Conservation (phyloP, 2,113 vertebrate genomes). For the Campylorhamphus procurvoides region DNA sequence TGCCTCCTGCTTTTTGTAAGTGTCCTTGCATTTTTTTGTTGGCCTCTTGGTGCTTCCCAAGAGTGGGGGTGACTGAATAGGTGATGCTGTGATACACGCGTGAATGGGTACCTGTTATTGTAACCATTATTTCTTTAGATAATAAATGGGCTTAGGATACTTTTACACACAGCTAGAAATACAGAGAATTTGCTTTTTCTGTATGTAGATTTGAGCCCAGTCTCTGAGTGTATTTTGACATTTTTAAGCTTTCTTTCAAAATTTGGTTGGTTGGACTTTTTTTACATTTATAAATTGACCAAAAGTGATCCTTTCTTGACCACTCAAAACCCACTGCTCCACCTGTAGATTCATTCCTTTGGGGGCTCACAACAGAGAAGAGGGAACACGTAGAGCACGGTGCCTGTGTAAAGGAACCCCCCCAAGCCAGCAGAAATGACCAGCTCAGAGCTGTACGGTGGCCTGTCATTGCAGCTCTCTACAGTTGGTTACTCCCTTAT, state of each 20-base stretch:
- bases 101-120: neutral
- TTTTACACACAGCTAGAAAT: neutral
- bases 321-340: neutral
- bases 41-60: neutral
- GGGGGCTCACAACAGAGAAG: neutral
- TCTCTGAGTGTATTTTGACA: neutral
- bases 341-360: neutral
- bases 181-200: neutral
- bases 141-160: neutral
- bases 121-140: neutral
- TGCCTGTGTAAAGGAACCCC: neutral
- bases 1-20: slow-evolving; percentile 92
- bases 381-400: neutral
- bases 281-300: neutral
- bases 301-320: neutral
- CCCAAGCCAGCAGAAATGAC: neutral
- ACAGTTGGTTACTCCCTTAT: neutral
- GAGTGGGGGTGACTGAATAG: neutral
- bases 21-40: neutral
- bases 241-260: neutral
- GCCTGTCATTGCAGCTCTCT: neutral
- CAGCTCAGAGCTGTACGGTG: neutral
- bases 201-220: neutral
- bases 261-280: neutral
- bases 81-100: neutral